Evolutionary conservation across 2,888 invertebrate species (phyloP), one percentile per base, ranked within the genome.

Genomic region (Deilephila elpenor): DNA sequence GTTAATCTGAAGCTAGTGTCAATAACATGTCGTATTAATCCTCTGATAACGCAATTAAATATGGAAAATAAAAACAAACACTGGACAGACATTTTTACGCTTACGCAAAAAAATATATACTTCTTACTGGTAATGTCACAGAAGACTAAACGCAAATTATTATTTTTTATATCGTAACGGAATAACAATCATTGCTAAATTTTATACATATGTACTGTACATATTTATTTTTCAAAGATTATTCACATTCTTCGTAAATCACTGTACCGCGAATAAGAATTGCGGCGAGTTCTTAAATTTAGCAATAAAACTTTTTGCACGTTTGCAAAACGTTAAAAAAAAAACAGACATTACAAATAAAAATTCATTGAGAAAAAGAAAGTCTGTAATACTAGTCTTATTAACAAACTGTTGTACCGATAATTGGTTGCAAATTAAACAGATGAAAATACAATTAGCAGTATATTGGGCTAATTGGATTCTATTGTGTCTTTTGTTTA

Each of bases 381-480:
- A 56, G 19, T 17, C 3, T 8, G 17, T 56, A 56, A 56, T 56
- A n/a, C 14, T 56, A n/a, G n/a, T 56, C n/a, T n/a, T 56, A 56
- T 56, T n/a, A n/a, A 4, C 17, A 56, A 56, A 3, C 56, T 56
- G 56, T 56, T 56, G 17, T n/a, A n/a, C 5, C 19, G 56, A 56
- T 56, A 56, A 56, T 56, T n/a, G 56, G 56, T n/a, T 56, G 17
- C n/a, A 44, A 56, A 20, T 8, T 44, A n/a, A 19, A 25, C 19
- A 67, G 44, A 44, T 44, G 44, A 44, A n/a, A 51, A 51, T 25
- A 67, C 20, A 14, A 51, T 67, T 25, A 67, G 67, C 81, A 75
- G 79, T 76, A 80, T 78, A 82, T 82, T 86, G 80, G 85, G 86
- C 85, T 86, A 87, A 88, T 87, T 87, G 84, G 82, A 83, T 84